These are phyloP conservation scores for Mechanitis messenoides DNA, from an alignment of 2,888 invertebrate species.

Conservation along the genomic window DNA sequence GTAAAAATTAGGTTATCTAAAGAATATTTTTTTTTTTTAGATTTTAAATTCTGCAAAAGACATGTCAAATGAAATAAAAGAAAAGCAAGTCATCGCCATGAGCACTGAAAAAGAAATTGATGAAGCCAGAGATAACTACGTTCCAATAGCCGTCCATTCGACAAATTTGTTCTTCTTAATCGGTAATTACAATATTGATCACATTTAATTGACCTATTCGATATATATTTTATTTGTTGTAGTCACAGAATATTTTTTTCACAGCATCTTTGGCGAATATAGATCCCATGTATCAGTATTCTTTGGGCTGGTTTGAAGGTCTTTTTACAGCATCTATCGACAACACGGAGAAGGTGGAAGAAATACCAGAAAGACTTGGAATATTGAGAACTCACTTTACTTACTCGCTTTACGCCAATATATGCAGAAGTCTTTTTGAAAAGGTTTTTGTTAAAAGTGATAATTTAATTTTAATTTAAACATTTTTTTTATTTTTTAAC, in stretches of 20 bases:
- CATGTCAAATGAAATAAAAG: slow-evolving; percentile 92
- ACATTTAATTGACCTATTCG: not conserved
- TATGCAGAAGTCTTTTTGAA: slow-evolving; percentile 95
- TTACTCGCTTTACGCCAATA: slow-evolving; percentile 91
- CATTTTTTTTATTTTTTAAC: too few species aligned
- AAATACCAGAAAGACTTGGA: slow-evolving; percentile 82
- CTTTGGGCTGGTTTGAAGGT: slow-evolving; percentile 94
- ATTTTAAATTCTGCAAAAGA: slow-evolving; percentile 93
- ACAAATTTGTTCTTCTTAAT: slow-evolving; percentile 94
- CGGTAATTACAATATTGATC: slow-evolving; percentile 63
- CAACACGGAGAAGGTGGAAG: slow-evolving; percentile 89
- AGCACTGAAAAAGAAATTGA: slow-evolving; percentile 94
- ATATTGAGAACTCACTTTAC: slow-evolving; percentile 90
- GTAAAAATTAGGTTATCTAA: not conserved
- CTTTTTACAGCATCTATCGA: slow-evolving; percentile 91
- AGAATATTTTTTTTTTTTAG: slow-evolving; percentile 42
- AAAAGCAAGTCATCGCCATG: slow-evolving; percentile 92
- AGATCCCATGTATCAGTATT: slow-evolving; percentile 99
- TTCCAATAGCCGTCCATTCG: slow-evolving; percentile 93
- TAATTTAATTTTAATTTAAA: too few species aligned
- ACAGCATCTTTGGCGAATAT: slow-evolving; percentile 90
- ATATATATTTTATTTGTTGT: too few species aligned
- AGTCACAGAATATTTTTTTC: slow-evolving; percentile 25
- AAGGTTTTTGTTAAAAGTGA: slow-evolving; percentile 72
- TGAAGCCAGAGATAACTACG: slow-evolving; percentile 87